Conservation (phyloP, 2,113 vertebrate species). For the Trematocara variabile region DNA sequence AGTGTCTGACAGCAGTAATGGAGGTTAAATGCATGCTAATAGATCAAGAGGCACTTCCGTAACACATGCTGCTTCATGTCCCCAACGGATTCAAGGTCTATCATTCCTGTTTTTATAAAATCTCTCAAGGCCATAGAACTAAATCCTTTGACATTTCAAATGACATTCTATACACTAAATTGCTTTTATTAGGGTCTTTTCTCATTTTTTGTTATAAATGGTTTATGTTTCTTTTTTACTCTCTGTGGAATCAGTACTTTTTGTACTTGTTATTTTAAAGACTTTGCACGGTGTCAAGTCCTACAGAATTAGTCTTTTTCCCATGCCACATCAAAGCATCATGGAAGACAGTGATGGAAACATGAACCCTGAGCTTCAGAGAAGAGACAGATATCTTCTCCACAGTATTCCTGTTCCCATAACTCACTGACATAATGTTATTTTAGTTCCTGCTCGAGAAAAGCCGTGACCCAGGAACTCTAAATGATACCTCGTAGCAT, state of each 20-base stretch:
- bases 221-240: not conserved
- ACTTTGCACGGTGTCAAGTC: not conserved
- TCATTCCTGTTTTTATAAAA: not conserved
- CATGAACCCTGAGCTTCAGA: not conserved
- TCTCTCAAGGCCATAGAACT: not conserved
- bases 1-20: not conserved
- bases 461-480: conserved; percentile 31
- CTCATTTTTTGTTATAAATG: not conserved
- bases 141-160: no score
- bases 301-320: not conserved
- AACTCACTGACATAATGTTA: conserved; percentile 61
- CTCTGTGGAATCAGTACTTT: not conserved
- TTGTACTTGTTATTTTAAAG: not conserved
- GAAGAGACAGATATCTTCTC: not conserved
- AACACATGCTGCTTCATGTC: not conserved
- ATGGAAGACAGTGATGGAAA: not conserved
- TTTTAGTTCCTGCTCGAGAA: conserved; percentile 48
- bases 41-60: not conserved
- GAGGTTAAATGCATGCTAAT: not conserved
- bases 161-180: conserved; percentile 5
- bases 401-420: conserved; percentile 43
- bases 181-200: conserved; percentile 1
- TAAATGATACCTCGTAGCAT: conserved; percentile 28
- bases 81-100: not conserved
- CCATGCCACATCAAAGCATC: not conserved